These are phyloP conservation scores for Aurelia sp. DNA, from an alignment of 30 jellyfish, hydroid and myxozoan species.

Conservation along the genomic window DNA sequence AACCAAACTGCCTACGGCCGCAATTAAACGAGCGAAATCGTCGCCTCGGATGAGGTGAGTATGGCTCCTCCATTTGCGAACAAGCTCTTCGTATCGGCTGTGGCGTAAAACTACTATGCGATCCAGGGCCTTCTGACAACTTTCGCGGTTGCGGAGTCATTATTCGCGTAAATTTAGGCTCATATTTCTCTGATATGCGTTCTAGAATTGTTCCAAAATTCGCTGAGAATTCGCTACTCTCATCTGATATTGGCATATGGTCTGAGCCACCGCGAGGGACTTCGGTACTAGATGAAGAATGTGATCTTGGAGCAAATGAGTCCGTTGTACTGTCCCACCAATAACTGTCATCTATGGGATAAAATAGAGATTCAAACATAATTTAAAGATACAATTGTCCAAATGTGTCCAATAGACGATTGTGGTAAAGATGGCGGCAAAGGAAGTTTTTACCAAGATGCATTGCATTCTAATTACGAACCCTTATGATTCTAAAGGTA, in stretches of 20 bases:
- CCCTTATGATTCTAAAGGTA: too few species aligned
- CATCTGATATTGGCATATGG: conserved; percentile 32
- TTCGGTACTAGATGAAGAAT: conserved; percentile 71
- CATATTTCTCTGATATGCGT: conserved; percentile 36
- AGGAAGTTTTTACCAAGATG: too few species aligned
- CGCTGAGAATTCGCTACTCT: conserved; percentile 54
- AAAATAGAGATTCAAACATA: too few species aligned
- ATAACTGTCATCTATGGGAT: conserved; percentile 58
- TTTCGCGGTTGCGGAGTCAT: conserved; percentile 73
- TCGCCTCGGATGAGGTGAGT: conserved; percentile 79
- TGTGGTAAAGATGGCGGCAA: too few species aligned
- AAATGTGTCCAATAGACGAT: too few species aligned
- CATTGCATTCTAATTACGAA: too few species aligned
- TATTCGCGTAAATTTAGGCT: conserved; percentile 48
- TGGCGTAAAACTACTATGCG: conserved; percentile 39
- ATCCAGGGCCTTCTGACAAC: not conserved
- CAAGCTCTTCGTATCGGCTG: conserved; percentile 64
- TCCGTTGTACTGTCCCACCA: conserved; percentile 89
- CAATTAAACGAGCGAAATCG: conserved; percentile 57
- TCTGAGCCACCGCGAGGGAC: conserved; percentile 63
- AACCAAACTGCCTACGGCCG: conserved; percentile 40
- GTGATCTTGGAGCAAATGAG: conserved; percentile 66
- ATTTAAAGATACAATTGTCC: too few species aligned
- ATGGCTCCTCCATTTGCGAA: conserved; percentile 74
- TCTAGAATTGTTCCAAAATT: conserved; percentile 34